Base-by-base conservation (phyloP, 2,888 invertebrate genomes). In the Cheilosia variabilis region DNA sequence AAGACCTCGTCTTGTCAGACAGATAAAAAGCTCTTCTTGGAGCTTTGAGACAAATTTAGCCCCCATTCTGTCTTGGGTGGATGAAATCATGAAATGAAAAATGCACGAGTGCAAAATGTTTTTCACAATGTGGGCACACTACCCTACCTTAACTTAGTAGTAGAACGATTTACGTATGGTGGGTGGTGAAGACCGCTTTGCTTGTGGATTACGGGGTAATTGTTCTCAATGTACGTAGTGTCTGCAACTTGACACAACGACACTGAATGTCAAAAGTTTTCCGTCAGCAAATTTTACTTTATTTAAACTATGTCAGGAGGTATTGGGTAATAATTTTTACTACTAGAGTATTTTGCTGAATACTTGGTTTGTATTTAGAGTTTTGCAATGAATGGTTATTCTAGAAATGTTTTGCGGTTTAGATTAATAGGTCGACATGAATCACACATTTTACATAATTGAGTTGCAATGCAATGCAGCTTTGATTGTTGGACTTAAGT, bases 221-320 rank as follows among this genome's bases (percentile, higher is more conserved):
- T 60, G 76, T 68, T 43, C 68, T 60, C 52, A 68, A 53, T 68
- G 15, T 62, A 37, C 34, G 17, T 45, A 17, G 24, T 37, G 53
- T 41, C 52, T 52, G 9, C 10, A 31, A 63, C 27, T 31, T 13
- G 22, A 62, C 24, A 72, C n/a, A 34, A 27, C 15, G 15, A 75
- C 75, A 80, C 68, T 80, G 47, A 31, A 22, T 43, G 62, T 24
- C 4, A 27, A 68, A 75, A 75, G 62, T 75, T 57, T 63, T 43
- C 68, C 17, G 17, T 81, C 80, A 75, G 80, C 80, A 62, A 15
- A 27, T 43, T 62, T 45, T 71, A 17, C 24, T 71, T 3, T 43
- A 47, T 47, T 37, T 19, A 65, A 58, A 37, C 27, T 72, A 22
- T 72, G 71, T 72, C 71, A 72, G 3, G 13, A 71, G 53, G 45